Percentiles rank a stretch among this genome's conserved stretches.
Evolutionary conservation across 2,797 vertebrate genomes (phyloP).

Genomic region (Phataginus tricuspis): DNA sequence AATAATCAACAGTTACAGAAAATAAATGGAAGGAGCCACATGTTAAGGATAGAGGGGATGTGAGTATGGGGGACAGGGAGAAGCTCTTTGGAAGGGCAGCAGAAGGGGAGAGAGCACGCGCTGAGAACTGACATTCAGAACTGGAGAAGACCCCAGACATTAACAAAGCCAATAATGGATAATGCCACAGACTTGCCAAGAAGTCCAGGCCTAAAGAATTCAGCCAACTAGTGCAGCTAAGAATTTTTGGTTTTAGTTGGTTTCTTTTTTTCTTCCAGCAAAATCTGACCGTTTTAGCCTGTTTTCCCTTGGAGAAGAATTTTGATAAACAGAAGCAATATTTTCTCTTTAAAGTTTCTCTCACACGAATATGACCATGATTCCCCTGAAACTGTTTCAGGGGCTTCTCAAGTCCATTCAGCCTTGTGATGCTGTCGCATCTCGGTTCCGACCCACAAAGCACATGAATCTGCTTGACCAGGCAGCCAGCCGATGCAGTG

Average conservation of each 20-base stretch:
- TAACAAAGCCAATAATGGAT: background rate
- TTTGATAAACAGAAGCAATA: background rate
- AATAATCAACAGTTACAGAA: background rate
- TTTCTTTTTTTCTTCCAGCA: background rate
- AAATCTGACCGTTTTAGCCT: background rate
- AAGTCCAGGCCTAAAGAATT: background rate
- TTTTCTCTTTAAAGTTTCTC: slow-evolving; percentile 32
- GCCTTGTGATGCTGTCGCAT: background rate
- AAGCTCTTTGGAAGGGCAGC: background rate
- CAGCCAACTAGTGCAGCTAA: background rate
- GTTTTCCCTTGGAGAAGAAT: background rate
- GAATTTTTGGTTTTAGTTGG: background rate
- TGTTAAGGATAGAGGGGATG: background rate
- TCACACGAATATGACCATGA: background rate
- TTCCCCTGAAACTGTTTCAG: background rate
- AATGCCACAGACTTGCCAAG: background rate
- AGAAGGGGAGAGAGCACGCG: background rate
- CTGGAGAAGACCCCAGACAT: background rate
- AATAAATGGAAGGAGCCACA: background rate
- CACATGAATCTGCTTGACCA: background rate
- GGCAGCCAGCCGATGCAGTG: background rate
- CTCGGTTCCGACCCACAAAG: background rate
- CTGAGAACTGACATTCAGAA: background rate
- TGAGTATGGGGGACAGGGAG: background rate
- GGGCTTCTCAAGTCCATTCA: background rate